Percentiles rank a stretch among this genome's conserved stretches.
Evolutionary conservation across 2,888 invertebrate genomes (phyloP).

Genomic region (Malthinus flaveolus): DNA sequence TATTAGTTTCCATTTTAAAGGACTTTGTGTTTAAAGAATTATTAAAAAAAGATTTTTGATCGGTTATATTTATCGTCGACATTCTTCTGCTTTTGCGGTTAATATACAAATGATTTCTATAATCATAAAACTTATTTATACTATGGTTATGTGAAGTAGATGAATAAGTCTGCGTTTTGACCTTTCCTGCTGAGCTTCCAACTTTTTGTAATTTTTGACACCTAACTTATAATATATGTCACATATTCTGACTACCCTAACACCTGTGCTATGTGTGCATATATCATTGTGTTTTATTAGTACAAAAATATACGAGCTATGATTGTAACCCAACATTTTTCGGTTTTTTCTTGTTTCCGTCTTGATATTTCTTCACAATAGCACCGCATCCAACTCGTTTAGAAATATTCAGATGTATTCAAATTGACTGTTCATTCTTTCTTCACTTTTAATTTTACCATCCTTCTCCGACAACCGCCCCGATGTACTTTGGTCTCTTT

Average conservation of each 20-base stretch:
- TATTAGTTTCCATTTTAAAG: too few species aligned
- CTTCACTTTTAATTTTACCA: conserved; percentile 16
- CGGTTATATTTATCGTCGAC: too few species aligned
- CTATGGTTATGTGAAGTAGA: conserved; percentile 1
- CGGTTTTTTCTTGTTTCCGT: conserved; percentile 40
- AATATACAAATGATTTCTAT: background rate
- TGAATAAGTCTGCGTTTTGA: conserved; percentile 25
- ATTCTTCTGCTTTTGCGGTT: background rate
- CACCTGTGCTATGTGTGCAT: conserved; percentile 48
- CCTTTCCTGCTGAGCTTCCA: conserved; percentile 21
- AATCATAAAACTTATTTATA: conserved; percentile 1
- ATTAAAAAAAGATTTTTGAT: too few species aligned
- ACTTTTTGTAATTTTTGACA: conserved; percentile 27
- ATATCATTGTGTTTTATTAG: conserved; percentile 51
- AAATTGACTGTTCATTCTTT: conserved; percentile 22
- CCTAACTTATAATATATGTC: conserved; percentile 25
- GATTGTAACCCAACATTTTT: conserved; percentile 38
- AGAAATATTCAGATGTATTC: conserved; percentile 30
- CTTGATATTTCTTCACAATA: conserved; percentile 26
- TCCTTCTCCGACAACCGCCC: conserved; percentile 7
- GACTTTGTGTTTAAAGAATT: too few species aligned
- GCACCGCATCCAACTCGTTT: conserved; percentile 24
- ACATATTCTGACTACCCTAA: conserved; percentile 34
- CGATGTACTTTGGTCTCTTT: background rate
- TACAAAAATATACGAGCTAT: conserved; percentile 45